These are phyloP conservation scores for Phaenicophaeus curvirostris DNA, from an alignment of 2,797 vertebrate species.

Conservation along the genomic window DNA sequence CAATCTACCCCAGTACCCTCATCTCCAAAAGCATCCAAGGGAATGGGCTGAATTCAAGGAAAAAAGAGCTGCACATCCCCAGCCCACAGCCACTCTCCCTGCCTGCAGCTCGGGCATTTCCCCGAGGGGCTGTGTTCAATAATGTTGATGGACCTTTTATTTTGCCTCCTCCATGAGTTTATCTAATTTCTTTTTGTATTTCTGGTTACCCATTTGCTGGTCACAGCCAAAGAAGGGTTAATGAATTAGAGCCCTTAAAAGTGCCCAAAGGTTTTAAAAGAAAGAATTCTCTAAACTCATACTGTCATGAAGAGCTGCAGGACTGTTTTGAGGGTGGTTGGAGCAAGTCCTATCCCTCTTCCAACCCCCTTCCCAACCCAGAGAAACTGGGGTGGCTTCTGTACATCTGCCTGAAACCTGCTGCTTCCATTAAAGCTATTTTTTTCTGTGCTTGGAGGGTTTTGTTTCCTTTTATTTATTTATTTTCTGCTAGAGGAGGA, in stretches of 20 bases:
- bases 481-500: background rate
- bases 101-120: background rate
- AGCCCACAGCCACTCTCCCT: background rate
- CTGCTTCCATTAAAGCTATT: background rate
- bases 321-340: background rate
- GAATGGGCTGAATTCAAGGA: background rate
- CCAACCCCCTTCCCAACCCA: background rate
- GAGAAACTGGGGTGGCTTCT: background rate
- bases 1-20: background rate
- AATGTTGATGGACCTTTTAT: background rate
- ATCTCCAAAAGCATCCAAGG: background rate
- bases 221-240: constrained; percentile 39
- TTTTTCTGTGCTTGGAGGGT: background rate
- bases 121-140: background rate
- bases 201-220: constrained; percentile 1
- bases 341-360: background rate
- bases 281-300: background rate
- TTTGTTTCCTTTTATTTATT: background rate
- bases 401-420: background rate
- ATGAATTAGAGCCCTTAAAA: constrained; percentile 47
- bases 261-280: background rate
- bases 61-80: background rate
- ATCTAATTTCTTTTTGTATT: constrained; percentile 43
- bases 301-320: background rate
- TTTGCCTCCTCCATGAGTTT: background rate